Conservation (phyloP, 2,888 invertebrate species). For the Chesias legatella region DNA sequence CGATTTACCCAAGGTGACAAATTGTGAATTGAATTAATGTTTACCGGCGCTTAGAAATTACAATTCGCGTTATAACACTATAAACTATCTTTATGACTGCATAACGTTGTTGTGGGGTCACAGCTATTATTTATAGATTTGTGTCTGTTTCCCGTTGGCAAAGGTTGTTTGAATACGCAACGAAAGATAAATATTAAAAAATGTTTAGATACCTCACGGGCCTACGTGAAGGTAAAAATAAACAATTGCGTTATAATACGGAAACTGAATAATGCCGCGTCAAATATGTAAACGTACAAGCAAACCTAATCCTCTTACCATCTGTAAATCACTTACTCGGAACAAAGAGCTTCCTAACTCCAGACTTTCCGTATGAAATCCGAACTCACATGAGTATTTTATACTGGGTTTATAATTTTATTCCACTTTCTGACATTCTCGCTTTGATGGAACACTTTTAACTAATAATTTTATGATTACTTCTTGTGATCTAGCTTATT, state of each 20-base stretch:
- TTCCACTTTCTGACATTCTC: slow-evolving; percentile 5
- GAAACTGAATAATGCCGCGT: slow-evolving; percentile 7
- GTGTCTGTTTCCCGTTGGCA: background rate
- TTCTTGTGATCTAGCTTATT: background rate
- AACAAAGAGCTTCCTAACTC: slow-evolving; percentile 32
- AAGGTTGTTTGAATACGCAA: no score
- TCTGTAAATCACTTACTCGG: slow-evolving; percentile 35
- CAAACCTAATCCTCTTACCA: slow-evolving; percentile 31
- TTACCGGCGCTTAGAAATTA: slow-evolving; percentile 56
- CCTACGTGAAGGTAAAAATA: no score
- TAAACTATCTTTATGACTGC: slow-evolving; percentile 33
- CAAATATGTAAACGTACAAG: slow-evolving; percentile 30
- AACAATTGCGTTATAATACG: no score
- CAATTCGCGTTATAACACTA: slow-evolving; percentile 44
- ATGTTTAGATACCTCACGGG: no score
- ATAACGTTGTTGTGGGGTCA: slow-evolving; percentile 16
- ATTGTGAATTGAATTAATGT: slow-evolving; percentile 74
- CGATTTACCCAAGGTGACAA: slow-evolving; percentile 69
- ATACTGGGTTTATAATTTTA: slow-evolving; percentile 22
- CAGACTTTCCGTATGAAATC: slow-evolving; percentile 28
- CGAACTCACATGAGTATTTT: slow-evolving; percentile 25
- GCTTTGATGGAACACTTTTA: no score
- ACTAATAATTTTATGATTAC: background rate
- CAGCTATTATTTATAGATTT: slow-evolving; percentile 18
- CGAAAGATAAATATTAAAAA: no score